Evolutionary conservation across 1,140 invertebrate species (phyloP).

Genomic region (Drosophila grimshawi): DNA sequence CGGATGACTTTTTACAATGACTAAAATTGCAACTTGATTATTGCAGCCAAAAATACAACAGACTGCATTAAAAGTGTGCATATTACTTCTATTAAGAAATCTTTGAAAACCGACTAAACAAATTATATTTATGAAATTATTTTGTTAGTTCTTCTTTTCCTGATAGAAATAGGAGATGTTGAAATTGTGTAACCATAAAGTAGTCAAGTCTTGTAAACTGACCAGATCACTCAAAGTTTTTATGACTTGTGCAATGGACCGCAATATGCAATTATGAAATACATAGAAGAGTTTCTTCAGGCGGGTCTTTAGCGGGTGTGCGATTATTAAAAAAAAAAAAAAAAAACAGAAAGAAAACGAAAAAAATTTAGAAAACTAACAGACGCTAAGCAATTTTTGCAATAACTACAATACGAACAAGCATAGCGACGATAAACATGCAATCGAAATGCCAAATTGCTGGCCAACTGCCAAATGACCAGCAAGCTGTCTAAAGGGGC

Average conservation of each 20-base stretch:
- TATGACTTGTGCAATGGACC: not conserved
- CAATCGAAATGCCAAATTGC: conserved; percentile 80
- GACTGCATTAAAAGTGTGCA: too few species aligned
- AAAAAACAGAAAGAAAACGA: conserved; percentile 4
- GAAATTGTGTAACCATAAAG: not conserved
- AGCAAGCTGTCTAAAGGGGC: conserved; percentile 32
- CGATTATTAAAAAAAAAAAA: not conserved
- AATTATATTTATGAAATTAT: too few species aligned
- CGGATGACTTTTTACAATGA: too few species aligned
- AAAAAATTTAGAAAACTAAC: conserved; percentile 19
- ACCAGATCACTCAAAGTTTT: conserved; percentile 2
- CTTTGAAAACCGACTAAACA: too few species aligned
- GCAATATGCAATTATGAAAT: conserved; percentile 15
- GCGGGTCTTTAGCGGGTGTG: not conserved
- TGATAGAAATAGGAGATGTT: not conserved
- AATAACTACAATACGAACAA: conserved; percentile 30
- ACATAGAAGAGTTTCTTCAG: conserved; percentile 5
- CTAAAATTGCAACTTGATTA: too few species aligned
- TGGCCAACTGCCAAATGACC: conserved; percentile 77
- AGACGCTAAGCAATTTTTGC: conserved; percentile 46
- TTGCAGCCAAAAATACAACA: too few species aligned
- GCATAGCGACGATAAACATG: conserved; percentile 58
- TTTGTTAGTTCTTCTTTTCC: not conserved
- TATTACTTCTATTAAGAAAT: too few species aligned
- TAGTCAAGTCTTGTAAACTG: not conserved